Base-by-base conservation (phyloP, 2,113 vertebrate genomes). In the Heterochromis multidens region DNA sequence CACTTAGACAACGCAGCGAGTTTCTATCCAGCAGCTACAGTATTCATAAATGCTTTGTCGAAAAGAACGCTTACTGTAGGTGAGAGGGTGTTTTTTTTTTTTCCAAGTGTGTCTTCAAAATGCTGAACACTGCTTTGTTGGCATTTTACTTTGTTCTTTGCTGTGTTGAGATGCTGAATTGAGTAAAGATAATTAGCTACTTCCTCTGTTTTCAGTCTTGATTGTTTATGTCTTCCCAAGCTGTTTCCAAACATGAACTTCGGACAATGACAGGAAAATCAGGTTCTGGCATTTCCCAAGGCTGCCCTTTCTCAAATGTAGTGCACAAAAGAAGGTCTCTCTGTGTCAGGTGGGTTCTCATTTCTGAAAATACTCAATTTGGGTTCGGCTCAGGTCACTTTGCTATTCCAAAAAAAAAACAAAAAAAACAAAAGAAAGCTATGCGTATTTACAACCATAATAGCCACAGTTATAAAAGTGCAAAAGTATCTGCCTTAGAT, bases 11-110 rank as follows among this genome's bases (percentile, higher is more conserved):
- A 76, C 76, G 82, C 67, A 63, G 49, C n/a, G 33, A n/a, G 80
- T 49, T 49, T 83, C 78, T 76, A 54, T 85, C 79, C 80, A 56
- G 29, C 77, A 84, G 87, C 87, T 74, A 58, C 54, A 74, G 46
- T 37, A 33, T 83, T 78, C 59, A 84, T 6, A 60, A 40, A 79
- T 3, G 49, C 61, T 80, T 88, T 84, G 59, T 81, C 79, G 72
- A 57, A 23, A 17, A 79, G 58, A 87, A 27, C 29, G 80, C 70
- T 77, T 87, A 57, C 59, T 84, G 76, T 56, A 82, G 62, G 79
- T 72, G 21, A 88, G 46, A 54, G 54, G 13, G 16, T 35, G 27
- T 74, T 58, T 77, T 62, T 60, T 49, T 33, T 46, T 49, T 29
- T 12, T 17, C 40, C 43, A 49, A 49, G 43, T 61, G 40, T 63